These are phyloP conservation scores for Nipponia nippon DNA, from an alignment of 2,113 vertebrate species.

Conservation along the genomic window DNA sequence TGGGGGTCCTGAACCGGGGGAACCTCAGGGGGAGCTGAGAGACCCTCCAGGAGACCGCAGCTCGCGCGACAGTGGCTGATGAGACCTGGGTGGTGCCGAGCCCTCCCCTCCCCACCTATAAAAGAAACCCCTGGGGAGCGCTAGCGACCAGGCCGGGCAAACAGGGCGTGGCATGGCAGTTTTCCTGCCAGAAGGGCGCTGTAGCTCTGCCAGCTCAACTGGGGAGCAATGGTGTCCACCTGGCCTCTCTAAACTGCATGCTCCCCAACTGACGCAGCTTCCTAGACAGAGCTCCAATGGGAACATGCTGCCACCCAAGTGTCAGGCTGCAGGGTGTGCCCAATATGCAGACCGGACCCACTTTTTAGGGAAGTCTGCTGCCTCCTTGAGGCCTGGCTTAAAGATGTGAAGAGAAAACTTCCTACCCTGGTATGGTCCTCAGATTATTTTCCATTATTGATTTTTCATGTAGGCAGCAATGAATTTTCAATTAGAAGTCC, in stretches of 20 bases:
- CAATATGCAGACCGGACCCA: neutral
- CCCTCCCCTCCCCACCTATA: too few species aligned
- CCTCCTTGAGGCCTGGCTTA: neutral
- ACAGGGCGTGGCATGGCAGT: neutral
- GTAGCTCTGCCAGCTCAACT: neutral
- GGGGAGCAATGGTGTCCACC: neutral
- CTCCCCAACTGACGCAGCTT: accelerated
- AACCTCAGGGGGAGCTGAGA: neutral
- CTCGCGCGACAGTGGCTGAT: accelerated
- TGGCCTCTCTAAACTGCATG: neutral
- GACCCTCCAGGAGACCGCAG: neutral
- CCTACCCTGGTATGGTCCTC: neutral
- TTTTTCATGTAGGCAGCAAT: neutral
- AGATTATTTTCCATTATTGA: neutral
- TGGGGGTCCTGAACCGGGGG: accelerated
- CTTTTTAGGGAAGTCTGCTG: neutral
- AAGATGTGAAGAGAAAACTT: neutral
- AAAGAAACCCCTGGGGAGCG: neutral
- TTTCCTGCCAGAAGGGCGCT: neutral
- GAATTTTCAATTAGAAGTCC: neutral
- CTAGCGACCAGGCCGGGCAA: accelerated
- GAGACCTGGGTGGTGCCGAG: neutral
- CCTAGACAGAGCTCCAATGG: neutral
- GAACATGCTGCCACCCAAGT: neutral
- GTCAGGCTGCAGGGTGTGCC: neutral